Percentiles rank a stretch among this genome's conserved stretches.
These are phyloP conservation scores for Nothobranchius kuhntae DNA, from an alignment of 2,113 vertebrate genomes.

Conservation along the genomic window DNA sequence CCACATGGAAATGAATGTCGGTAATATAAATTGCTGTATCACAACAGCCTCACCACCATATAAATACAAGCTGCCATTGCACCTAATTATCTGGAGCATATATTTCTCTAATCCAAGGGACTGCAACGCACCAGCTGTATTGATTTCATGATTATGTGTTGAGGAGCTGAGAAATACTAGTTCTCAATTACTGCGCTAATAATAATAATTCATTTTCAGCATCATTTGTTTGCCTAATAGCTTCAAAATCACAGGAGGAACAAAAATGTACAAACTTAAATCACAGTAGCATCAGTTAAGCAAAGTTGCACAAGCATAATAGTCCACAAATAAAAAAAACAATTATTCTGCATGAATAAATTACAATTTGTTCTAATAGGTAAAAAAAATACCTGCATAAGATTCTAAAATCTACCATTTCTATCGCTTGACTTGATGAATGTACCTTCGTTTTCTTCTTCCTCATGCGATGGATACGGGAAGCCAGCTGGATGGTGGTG, in stretches of 20 bases:
- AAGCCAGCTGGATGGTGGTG: conserved; percentile 92
- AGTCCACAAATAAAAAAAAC: too few species aligned
- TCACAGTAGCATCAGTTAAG: conserved; percentile 9
- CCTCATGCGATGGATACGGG: conserved; percentile 93
- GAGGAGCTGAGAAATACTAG: conserved; percentile 53
- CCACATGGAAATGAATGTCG: conserved; percentile 56
- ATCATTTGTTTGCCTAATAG: conserved; percentile 44
- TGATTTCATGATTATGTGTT: conserved; percentile 68
- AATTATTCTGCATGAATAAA: conserved; percentile 7
- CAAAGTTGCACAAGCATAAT: conserved; percentile 7
- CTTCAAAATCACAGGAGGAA: conserved; percentile 41
- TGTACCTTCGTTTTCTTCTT: conserved; percentile 95
- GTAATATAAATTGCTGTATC: conserved; percentile 55
- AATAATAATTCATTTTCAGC: conserved; percentile 60
- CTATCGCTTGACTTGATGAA: neutral
- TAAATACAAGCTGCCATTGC: conserved; percentile 71
- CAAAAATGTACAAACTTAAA: conserved; percentile 20
- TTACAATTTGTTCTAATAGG: conserved; percentile 16
- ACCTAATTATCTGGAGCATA: conserved; percentile 69
- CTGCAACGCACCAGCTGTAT: conserved; percentile 62
- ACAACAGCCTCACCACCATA: conserved; percentile 52
- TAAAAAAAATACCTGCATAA: conserved; percentile 6
- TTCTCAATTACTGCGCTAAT: conserved; percentile 60
- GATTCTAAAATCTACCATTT: neutral
- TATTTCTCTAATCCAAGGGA: conserved; percentile 66